phyloP scores from a whole-genome alignment of 2,113 vertebrate species.

The Lagopus muta region DNA sequence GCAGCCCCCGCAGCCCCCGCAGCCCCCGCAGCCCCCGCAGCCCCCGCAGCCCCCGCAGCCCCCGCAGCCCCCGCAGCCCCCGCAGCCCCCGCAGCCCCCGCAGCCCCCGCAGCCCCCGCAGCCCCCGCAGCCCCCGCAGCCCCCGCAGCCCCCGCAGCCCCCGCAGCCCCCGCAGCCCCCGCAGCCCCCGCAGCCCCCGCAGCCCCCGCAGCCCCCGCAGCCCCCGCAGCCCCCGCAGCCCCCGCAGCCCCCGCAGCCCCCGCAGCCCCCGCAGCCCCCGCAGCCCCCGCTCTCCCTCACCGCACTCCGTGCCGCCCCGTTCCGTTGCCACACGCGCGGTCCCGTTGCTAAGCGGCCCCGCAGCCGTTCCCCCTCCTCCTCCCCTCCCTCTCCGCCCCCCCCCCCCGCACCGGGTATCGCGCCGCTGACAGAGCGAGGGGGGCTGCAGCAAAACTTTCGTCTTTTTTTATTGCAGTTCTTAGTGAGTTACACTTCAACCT shows the following conservation, averaged over 20 bases:
- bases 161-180: background rate
- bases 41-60: background rate
- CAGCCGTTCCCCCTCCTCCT: too few relatives aligned
- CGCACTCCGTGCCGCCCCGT: too few relatives aligned
- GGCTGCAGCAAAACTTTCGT: slow-evolving; percentile 47
- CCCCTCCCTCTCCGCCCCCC: too few relatives aligned
- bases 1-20: too few relatives aligned
- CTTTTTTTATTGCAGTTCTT: slow-evolving; percentile 91
- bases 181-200: background rate
- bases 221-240: background rate
- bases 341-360: background rate
- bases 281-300: background rate
- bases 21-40: too few relatives aligned
- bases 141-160: background rate
- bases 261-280: background rate
- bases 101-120: background rate
- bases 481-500: slow-evolving; percentile 88
- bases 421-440: background rate
- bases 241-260: background rate
- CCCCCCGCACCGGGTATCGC: too few relatives aligned
- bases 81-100: background rate
- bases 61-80: too few relatives aligned
- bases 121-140: background rate
- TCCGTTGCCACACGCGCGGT: background rate
- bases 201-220: background rate